Evolutionary conservation across 2,113 vertebrate genomes (phyloP), one percentile per base, ranked within the genome.

Genomic region (Pitta sordida): DNA sequence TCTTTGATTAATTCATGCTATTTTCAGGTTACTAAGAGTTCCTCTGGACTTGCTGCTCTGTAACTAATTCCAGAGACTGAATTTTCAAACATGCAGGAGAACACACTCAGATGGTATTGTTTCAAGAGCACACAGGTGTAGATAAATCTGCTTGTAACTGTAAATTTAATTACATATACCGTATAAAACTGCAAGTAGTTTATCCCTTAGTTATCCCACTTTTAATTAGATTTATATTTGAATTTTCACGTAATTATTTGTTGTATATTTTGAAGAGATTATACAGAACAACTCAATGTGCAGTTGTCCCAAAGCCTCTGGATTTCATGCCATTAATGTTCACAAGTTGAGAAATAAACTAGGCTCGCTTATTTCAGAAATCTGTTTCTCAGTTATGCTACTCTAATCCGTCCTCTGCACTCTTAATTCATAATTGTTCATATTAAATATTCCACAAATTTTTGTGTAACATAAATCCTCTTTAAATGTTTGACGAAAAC

Each of bases 311-410:
- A 64, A 39, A 43, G 34, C 49, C 46, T 87, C 10, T 26, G 78
- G 41, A 32, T 88, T 83, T 75, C 67, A 27, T 74, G 34, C 30
- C 32, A 43, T 22, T 67, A 13, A 29, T 39, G 29, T 74, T 80
- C 43, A 77, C 18, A 49, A 36, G 55, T 16, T 13, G 20, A 76
- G 68, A 78, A 3, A 1, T 39, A 51, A 65, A 1, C 6, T 74
- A 37, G 3, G 15, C 11, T 39, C 83, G 4, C 24, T 80, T 34
- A 34, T 60, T 70, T 82, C 15, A 52, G 63, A 78, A 77, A 39
- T 37, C 18, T 34, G 0, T 81, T 77, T 79, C 37, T 55, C 32
- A 48, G 0, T 34, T n/a, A 79, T 16, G 3, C 27, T 73, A 15
- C 29, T 76, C 83, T 26, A 63, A 44, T 77, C 32, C 53, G 20